Base-by-base conservation (phyloP, 2,888 invertebrate species). In the Hirtodrosophila histrioides region DNA sequence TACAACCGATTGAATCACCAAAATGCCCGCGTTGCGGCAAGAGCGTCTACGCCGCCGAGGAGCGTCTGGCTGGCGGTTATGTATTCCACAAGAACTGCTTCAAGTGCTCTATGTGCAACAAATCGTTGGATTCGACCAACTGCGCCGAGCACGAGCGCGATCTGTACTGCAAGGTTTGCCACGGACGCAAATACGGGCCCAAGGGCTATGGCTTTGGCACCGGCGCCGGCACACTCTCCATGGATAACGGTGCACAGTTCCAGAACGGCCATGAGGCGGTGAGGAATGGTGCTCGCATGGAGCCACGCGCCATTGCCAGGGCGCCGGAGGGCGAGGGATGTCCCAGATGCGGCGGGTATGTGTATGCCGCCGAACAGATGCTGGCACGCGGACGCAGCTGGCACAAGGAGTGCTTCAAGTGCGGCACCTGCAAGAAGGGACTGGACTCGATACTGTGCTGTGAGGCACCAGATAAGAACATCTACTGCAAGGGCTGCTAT, bases 401-500 rank as follows among this genome's bases (percentile, higher is more conserved):
- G 96, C 97, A 97, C 94, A 97, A 93, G 94, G 96, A 96, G 93
- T 97, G 97, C 94, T 97, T 95, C 95, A 97, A 97, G 93, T 97
- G 97, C 94, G 96, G 94, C 92, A 94, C 95, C 88, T 97, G 97
- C 93, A 93, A 93, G 89, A 97, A 97, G 93, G 94, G 96, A 91
- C 94, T 97, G 93, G 97, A 97, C 93, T 97, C 97, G 81, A 94
- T 96, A 90, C 96, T 95, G 93, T 96, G 96, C 93, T 97, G 97
- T 92, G 97, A 97, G 93, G 98, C 97, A 90, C 96, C 98, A 89
- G 97, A 98, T 92, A 96, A 96, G 94, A 96, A 98, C 92, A 97
- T 98, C 93, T 98, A 97, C 93, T 98, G 98, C 94, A 98, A 96
- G 96, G 96, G 97, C 91, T 99, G 99, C 94, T 98, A 99, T 94